Evolutionary conservation across 2,113 vertebrate genomes (phyloP), one percentile per base, ranked within the genome.

Genomic region (Plotosus lineatus): DNA sequence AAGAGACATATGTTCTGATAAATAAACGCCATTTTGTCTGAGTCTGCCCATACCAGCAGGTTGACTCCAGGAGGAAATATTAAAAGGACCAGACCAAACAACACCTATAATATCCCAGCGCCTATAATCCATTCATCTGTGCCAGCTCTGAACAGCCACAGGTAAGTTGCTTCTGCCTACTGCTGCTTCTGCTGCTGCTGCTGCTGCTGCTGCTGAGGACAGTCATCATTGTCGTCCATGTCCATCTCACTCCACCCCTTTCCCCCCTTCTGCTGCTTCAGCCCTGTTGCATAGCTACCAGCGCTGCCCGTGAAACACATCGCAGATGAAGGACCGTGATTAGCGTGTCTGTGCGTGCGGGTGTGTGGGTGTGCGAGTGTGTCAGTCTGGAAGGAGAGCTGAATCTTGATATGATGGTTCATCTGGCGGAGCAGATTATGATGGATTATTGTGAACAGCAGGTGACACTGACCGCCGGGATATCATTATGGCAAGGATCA

Each of bases 211-310:
- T 42, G 53, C 63, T 78, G 75, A 75, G 75, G 51, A 65, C 28
- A 51, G 66, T 82, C 66, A 78, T 77, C 66, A n/a, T 36, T 23
- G 36, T 65, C 42, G 12, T 65, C 46, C 78, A 63, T 63, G 73
- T 81, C 56, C 60, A 48, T 83, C 75, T 63, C n/a, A 51, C 46
- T 36, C 79, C 69, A 68, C 77, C 46, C 82, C 82, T 61, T 71
- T 72, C 56, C 56, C 61, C 73, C 79, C 79, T 77, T 85, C 75
- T 85, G 83, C 75, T 82, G 79, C 68, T 78, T 81, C 74, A 78
- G 79, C 75, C 75, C 83, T 85, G 83, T 85, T 85, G 83, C 83
- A 81, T 85, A 85, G 83, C 79, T 82, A 85, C 83, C 83, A 85
- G 83, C 58, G 63, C 83, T 81, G 80, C 79, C 75, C 60, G 48